A percentile compares a stretch with the other conserved stretches of the same genome.
Evolutionary conservation across 1,140 invertebrate genomes (phyloP).

Genomic region (Caenorhabditis latens): DNA sequence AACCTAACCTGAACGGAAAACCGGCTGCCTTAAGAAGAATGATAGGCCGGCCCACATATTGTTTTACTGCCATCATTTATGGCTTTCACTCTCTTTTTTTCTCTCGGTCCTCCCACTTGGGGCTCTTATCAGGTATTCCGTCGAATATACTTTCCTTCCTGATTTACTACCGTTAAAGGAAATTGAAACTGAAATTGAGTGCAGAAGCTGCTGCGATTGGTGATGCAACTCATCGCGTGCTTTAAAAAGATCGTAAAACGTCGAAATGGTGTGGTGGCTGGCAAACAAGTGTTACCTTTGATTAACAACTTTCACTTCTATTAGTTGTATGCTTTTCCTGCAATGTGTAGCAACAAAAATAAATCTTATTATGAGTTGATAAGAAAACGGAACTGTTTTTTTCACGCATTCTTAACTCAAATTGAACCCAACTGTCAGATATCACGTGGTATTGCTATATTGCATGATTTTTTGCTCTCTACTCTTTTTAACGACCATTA

Average conservation of each 20-base stretch:
- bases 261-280: background rate
- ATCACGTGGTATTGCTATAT: slow-evolving; percentile 14
- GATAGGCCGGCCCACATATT: slow-evolving; percentile 38
- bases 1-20: slow-evolving; percentile 30
- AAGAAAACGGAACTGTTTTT: background rate
- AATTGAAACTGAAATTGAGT: background rate
- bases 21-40: slow-evolving; percentile 24
- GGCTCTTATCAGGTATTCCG: slow-evolving; percentile 15
- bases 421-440: background rate
- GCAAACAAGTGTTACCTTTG: background rate
- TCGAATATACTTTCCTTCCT: slow-evolving; percentile 12
- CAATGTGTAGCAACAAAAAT: background rate
- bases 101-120: background rate
- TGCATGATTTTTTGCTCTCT: slow-evolving; percentile 40
- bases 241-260: slow-evolving; percentile 37
- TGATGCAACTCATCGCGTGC: slow-evolving; percentile 23
- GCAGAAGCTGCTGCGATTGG: slow-evolving; percentile 4
- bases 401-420: background rate
- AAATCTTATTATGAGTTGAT: background rate
- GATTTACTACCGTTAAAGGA: slow-evolving; percentile 34
- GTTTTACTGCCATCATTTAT: slow-evolving; percentile 47
- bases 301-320: background rate
- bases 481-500: slow-evolving; percentile 34
- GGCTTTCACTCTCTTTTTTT: slow-evolving; percentile 25
- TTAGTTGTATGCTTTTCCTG: background rate